Evolutionary conservation across 2,797 vertebrate genomes (phyloP).

Genomic region (Neostethus bicornis): DNA sequence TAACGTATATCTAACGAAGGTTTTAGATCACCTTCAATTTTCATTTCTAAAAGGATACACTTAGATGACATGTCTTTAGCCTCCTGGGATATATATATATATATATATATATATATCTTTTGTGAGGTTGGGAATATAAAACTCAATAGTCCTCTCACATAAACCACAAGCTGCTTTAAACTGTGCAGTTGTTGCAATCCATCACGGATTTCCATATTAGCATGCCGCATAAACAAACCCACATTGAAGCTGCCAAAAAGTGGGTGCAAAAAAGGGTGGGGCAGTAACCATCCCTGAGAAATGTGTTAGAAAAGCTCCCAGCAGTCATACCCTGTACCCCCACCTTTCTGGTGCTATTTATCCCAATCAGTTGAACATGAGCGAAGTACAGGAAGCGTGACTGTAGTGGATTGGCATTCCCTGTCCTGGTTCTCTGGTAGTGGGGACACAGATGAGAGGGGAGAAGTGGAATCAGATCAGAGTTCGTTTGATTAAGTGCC

Average conservation of each 20-base stretch:
- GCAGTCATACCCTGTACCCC: no score
- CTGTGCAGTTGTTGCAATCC: constrained; percentile 69
- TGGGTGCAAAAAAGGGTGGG: constrained; percentile 17
- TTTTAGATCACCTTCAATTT: no score
- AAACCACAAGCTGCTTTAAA: constrained; percentile 51
- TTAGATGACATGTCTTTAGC: not conserved
- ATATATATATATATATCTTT: no score
- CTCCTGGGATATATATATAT: constrained; percentile 9
- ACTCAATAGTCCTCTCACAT: constrained; percentile 54
- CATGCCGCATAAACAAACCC: constrained; percentile 56
- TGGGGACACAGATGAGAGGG: constrained; percentile 12
- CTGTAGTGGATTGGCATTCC: constrained; percentile 27
- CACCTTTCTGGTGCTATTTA: constrained; percentile 38
- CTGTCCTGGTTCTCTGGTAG: constrained; percentile 34
- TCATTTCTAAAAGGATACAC: no score
- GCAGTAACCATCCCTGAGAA: constrained; percentile 4
- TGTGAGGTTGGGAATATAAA: constrained; percentile 37
- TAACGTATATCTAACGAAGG: no score
- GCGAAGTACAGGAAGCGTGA: constrained; percentile 41
- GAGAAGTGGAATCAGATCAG: constrained; percentile 47
- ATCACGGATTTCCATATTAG: constrained; percentile 63
- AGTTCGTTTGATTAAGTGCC: constrained; percentile 57
- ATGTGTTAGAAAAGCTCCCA: constrained; percentile 8
- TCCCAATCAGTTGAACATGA: constrained; percentile 28
- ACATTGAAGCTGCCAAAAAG: constrained; percentile 23